Conservation (phyloP, 2,888 invertebrate genomes). For the Melanargia galathea region DNA sequence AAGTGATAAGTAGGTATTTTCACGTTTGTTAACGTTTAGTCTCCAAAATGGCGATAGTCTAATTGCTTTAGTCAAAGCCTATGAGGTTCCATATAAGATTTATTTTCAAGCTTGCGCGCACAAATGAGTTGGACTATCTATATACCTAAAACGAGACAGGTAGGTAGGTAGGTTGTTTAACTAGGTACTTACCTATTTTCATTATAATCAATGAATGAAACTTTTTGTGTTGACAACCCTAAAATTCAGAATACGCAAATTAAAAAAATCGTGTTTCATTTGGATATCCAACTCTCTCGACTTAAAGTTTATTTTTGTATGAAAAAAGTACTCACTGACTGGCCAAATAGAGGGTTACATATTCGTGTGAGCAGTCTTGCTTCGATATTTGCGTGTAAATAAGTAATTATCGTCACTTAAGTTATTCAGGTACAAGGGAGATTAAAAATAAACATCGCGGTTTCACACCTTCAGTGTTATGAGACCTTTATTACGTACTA, state of each 20-base stretch:
- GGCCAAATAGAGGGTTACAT: conserved; percentile 1
- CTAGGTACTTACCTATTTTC: too few relatives aligned
- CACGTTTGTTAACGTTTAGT: too few relatives aligned
- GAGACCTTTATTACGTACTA: not conserved
- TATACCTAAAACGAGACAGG: too few relatives aligned
- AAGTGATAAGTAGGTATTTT: too few relatives aligned
- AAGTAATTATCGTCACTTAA: conserved; percentile 1
- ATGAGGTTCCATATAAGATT: too few relatives aligned
- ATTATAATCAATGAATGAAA: too few relatives aligned
- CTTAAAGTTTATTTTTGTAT: conserved; percentile 14
- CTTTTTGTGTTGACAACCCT: not conserved
- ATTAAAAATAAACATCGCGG: not conserved
- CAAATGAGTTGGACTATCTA: too few relatives aligned
- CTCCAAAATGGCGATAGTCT: too few relatives aligned
- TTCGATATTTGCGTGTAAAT: conserved; percentile 7
- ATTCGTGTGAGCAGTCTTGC: not conserved
- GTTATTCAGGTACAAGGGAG: not conserved
- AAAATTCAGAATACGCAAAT: not conserved
- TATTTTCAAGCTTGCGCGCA: too few relatives aligned
- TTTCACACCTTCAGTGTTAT: not conserved
- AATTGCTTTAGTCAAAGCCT: too few relatives aligned
- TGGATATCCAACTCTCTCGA: not conserved
- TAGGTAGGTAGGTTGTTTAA: too few relatives aligned
- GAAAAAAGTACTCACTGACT: not conserved
- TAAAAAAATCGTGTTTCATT: not conserved